Conservation (phyloP, 2,888 invertebrate species). For the Netelia inedita region DNA sequence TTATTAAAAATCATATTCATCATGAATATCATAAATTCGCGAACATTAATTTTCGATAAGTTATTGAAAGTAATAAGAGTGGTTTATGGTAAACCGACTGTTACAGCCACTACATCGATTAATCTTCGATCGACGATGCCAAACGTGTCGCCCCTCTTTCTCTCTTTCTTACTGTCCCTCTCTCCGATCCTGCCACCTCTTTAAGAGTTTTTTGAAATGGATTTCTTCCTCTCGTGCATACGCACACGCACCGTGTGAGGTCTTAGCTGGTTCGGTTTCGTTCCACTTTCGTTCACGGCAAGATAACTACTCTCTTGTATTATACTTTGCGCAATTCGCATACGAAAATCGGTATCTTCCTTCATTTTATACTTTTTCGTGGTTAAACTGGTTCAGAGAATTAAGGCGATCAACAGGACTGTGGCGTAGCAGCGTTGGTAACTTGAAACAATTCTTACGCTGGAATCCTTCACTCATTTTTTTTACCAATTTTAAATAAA, state of each 20-base stretch:
- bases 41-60: not conserved
- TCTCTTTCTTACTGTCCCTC: not conserved
- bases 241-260: conserved; percentile 34
- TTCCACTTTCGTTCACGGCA: conserved; percentile 61
- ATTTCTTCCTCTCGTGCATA: conserved; percentile 45
- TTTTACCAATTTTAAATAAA: not conserved
- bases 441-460: not conserved
- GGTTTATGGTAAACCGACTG: conserved; percentile 31
- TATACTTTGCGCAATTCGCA: conserved; percentile 57
- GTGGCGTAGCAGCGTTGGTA: conserved; percentile 24
- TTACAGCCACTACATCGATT: conserved; percentile 50
- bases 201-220: conserved; percentile 38
- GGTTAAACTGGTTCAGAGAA: conserved; percentile 51
- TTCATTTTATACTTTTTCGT: conserved; percentile 13
- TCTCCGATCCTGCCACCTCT: conserved; percentile 22
- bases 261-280: conserved; percentile 49
- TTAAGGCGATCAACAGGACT: conserved; percentile 11
- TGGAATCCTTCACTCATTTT: not conserved
- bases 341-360: conserved; percentile 58
- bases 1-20: not conserved
- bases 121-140: conserved; percentile 54
- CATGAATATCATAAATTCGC: not conserved
- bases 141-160: conserved; percentile 20
- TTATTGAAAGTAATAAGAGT: conserved; percentile 46
- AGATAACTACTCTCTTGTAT: conserved; percentile 30